These are phyloP conservation scores for Gymnogyps californianus DNA, from an alignment of 2,113 vertebrate species.

Conservation along the genomic window DNA sequence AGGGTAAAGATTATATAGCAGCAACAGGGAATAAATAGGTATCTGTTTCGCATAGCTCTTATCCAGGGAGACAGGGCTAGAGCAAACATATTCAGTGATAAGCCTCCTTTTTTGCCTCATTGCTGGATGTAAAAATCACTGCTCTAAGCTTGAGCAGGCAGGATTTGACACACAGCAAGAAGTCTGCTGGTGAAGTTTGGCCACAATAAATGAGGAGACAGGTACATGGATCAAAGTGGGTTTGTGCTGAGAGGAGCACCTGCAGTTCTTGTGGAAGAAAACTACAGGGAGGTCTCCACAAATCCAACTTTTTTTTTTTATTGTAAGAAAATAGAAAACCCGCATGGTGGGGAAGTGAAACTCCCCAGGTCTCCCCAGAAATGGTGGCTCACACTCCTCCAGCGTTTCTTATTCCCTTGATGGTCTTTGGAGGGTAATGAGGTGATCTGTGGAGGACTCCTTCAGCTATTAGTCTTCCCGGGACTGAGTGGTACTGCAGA, in stretches of 20 bases:
- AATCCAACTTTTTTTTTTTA: not conserved
- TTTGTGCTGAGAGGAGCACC: not conserved
- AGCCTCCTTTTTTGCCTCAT: not conserved
- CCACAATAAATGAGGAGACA: not conserved
- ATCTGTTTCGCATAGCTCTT: not conserved
- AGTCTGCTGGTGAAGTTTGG: not conserved
- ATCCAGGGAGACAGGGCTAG: not conserved
- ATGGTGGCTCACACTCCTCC: not conserved
- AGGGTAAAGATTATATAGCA: not conserved
- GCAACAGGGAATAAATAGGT: not conserved
- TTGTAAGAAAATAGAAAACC: not conserved
- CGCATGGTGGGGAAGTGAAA: not conserved
- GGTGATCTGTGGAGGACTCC: constrained; percentile 2
- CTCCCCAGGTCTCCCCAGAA: not conserved
- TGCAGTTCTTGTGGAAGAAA: not conserved
- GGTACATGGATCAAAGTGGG: accelerated
- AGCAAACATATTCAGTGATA: constrained; percentile 17
- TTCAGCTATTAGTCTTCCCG: constrained; percentile 5
- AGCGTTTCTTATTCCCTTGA: not conserved
- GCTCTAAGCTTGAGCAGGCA: not conserved
- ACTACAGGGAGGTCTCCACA: not conserved
- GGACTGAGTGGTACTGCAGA: not conserved
- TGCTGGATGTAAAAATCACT: not conserved
- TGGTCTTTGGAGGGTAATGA: constrained; percentile 8
- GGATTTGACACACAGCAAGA: not conserved